Conservation (phyloP, 2,113 vertebrate species). For the Gambusia holbrooki region DNA sequence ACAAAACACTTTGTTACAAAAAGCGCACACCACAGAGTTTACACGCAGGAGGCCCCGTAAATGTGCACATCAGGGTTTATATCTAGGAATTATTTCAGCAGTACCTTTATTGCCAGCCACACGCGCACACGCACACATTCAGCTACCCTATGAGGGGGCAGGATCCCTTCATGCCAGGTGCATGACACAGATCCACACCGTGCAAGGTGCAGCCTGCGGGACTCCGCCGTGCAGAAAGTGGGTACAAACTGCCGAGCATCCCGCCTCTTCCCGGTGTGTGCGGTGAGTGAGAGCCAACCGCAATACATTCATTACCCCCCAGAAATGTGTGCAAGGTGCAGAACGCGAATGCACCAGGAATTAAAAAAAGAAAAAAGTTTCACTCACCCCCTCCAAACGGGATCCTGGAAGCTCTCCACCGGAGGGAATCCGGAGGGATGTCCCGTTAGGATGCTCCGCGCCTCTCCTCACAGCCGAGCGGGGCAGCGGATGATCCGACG, state of each 20-base stretch:
- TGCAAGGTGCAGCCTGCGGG: constrained; percentile 11
- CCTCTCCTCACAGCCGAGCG: too few species aligned
- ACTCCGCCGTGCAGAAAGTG: not conserved
- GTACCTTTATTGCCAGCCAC: too few species aligned
- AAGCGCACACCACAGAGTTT: not conserved
- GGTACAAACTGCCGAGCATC: constrained; percentile 24
- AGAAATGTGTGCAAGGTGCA: not conserved
- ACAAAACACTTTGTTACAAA: not conserved
- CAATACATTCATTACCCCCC: not conserved
- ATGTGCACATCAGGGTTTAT: not conserved
- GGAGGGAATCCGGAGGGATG: constrained; percentile 29
- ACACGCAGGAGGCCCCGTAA: not conserved
- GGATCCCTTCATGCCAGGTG: constrained; percentile 23
- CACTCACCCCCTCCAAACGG: constrained; percentile 68
- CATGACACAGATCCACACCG: constrained; percentile 25
- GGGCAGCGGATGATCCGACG: not conserved
- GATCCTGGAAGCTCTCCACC: not conserved
- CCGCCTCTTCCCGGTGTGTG: constrained; percentile 4
- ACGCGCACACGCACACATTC: too few species aligned
- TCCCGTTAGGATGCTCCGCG: constrained; percentile 51
- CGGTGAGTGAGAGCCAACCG: not conserved
- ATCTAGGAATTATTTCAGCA: not conserved
- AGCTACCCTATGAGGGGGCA: not conserved
- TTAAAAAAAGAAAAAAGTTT: constrained; percentile 61
- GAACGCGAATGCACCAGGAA: not conserved